Base-by-base conservation (phyloP, 2,888 invertebrate genomes). In the Synergus laeviventris region DNA sequence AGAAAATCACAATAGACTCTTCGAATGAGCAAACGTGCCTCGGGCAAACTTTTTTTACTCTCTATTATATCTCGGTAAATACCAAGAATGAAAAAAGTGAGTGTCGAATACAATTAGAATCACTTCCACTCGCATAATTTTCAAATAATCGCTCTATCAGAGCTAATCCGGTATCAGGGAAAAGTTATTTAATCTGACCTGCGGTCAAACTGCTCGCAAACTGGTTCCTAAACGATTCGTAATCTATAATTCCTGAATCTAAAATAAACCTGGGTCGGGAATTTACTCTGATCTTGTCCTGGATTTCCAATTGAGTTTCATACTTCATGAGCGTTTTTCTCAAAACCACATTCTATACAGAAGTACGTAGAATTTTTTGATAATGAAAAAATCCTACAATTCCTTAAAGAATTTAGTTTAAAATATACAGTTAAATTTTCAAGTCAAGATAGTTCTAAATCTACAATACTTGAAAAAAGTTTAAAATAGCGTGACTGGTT, bases 121-220 rank as follows among this genome's bases (percentile, higher is more conserved):
- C 70, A 70, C n/a, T 70, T 70, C 70, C 70, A 70, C n/a, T 49
- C 24, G 49, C 49, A 70, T 70, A 49, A 70, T 45, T 70, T n/a
- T 49, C 70, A 12, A 16, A 70, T 70, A 49, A 31, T 18, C 70
- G 49, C 31, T 70, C 49, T 70, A 70, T 49, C 49, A 49, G 31
- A 49, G 45, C 42, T 49, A 49, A 70, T 49, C 31, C 70, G 31
- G 49, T 70, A 70, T 45, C 14, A 70, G 24, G 49, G n/a, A 70
- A 36, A 70, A 70, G 49, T 31, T 42, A 31, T 31, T 24, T 42
- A n/a, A 49, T 49, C 31, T 49, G 14, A 49, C 49, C 45, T 70
- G 45, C 31, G 70, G 70, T 49, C 70, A 70, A 70, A 70, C 36
- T 70, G 49, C 70, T 70, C 49, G 9, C 49, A 49, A 70, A 70